Evolutionary conservation across 53 echinoderm and acorn worm species (phyloP).

Genomic region (Glandiceps talaboti): DNA sequence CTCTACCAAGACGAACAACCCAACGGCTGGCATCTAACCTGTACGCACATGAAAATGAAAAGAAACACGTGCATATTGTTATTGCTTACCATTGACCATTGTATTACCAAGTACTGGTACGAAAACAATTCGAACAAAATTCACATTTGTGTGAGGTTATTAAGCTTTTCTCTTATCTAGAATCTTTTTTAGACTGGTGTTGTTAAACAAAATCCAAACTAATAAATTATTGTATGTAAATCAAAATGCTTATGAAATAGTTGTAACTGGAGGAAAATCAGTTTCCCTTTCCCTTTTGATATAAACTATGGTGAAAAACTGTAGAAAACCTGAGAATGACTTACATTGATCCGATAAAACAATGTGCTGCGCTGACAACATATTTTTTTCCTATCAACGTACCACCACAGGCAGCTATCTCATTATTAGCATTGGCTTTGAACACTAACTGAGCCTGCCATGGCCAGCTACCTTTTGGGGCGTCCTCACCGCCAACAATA

Average conservation of each 20-base stretch:
- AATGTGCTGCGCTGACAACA: constrained; percentile 74
- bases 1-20: constrained; percentile 68
- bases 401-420: constrained; percentile 55
- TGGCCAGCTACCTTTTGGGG: constrained; percentile 54
- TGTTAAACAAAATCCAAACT: too few relatives aligned
- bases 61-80: too few relatives aligned
- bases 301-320: too few relatives aligned
- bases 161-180: too few relatives aligned
- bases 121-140: too few relatives aligned
- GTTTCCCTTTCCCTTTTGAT: too few relatives aligned
- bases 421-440: constrained; percentile 4
- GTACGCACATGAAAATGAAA: not conserved
- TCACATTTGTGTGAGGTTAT: too few relatives aligned
- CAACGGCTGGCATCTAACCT: constrained; percentile 36
- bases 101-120: too few relatives aligned
- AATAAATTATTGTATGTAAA: too few relatives aligned
- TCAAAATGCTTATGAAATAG: too few relatives aligned
- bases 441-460: constrained; percentile 85
- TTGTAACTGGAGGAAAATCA: too few relatives aligned
- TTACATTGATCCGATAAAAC: constrained; percentile 63
- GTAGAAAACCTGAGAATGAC: not conserved
- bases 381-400: constrained; percentile 42
- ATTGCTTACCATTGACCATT: too few relatives aligned
- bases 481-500: constrained; percentile 43
- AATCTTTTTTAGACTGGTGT: not conserved